These are phyloP conservation scores for Biston stratarius DNA, from an alignment of 2,888 invertebrate genomes.

Conservation along the genomic window DNA sequence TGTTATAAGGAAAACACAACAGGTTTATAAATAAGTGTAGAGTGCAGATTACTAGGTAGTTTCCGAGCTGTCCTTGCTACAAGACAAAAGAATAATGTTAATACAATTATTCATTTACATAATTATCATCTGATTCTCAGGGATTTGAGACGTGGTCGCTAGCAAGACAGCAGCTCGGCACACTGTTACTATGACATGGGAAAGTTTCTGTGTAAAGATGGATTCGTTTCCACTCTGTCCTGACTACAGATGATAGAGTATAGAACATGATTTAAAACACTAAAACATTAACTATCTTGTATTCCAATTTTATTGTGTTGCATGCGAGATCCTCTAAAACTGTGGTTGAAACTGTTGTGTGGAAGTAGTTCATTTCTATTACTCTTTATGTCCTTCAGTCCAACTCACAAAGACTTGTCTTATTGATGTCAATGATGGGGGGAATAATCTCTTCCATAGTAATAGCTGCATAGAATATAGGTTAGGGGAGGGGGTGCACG, in stretches of 20 bases:
- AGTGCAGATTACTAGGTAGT: conserved; percentile 19
- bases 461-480: too few species aligned
- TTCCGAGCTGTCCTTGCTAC: conserved; percentile 22
- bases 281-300: too few species aligned
- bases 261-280: too few species aligned
- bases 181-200: not conserved
- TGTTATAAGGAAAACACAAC: conserved; percentile 38
- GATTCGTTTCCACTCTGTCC: not conserved
- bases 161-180: not conserved
- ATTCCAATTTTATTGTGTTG: too few species aligned
- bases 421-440: too few species aligned
- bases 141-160: conserved; percentile 5
- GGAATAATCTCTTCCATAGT: too few species aligned
- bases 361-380: too few species aligned
- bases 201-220: not conserved
- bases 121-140: conserved; percentile 18
- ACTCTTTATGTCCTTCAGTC: too few species aligned
- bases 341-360: too few species aligned
- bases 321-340: too few species aligned
- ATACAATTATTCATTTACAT: conserved; percentile 16
- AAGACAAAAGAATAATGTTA: conserved; percentile 25
- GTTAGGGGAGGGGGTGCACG: too few species aligned
- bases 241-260: not conserved
- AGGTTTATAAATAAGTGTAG: conserved; percentile 39
- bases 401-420: too few species aligned